Percentiles rank a stretch among this genome's conserved stretches.
Conservation (phyloP, 2,797 vertebrate species). For the Gobio occitaniae region DNA sequence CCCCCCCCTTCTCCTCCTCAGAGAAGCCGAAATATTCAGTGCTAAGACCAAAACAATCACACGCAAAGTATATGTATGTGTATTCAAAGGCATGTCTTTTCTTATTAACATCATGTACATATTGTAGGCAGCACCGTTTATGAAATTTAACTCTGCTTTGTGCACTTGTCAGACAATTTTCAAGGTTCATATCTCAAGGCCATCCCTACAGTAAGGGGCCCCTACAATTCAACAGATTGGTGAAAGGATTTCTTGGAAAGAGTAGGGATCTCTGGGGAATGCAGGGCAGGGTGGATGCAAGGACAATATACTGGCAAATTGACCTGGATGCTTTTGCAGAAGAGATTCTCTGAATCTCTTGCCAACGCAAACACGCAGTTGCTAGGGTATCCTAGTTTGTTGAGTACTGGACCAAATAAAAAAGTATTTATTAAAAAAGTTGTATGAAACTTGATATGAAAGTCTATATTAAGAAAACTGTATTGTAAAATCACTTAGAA, state of each 20-base stretch:
- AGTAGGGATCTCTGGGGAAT: conserved; percentile 2
- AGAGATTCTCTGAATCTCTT: background rate
- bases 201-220: conserved; percentile 57
- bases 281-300: background rate
- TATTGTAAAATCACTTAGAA: background rate
- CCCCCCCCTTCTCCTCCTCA: background rate
- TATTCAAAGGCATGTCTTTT: background rate
- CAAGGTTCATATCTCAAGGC: conserved; percentile 59
- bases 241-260: conserved; percentile 44
- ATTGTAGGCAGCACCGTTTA: background rate
- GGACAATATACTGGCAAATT: background rate
- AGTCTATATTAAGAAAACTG: background rate
- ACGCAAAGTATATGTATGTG: background rate
- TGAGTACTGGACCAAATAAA: background rate
- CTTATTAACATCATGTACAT: conserved; percentile 10
- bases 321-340: conserved; percentile 10
- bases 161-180: conserved; percentile 66
- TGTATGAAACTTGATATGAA: background rate
- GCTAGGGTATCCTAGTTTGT: background rate
- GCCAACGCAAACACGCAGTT: background rate
- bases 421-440: background rate
- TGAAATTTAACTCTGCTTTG: conserved; percentile 35
- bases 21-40: conserved; percentile 59
- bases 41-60: background rate
- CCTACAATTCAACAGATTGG: conserved; percentile 59